Evolutionary conservation across 2,113 vertebrate genomes (phyloP).

Genomic region (Crotalus viridis): DNA sequence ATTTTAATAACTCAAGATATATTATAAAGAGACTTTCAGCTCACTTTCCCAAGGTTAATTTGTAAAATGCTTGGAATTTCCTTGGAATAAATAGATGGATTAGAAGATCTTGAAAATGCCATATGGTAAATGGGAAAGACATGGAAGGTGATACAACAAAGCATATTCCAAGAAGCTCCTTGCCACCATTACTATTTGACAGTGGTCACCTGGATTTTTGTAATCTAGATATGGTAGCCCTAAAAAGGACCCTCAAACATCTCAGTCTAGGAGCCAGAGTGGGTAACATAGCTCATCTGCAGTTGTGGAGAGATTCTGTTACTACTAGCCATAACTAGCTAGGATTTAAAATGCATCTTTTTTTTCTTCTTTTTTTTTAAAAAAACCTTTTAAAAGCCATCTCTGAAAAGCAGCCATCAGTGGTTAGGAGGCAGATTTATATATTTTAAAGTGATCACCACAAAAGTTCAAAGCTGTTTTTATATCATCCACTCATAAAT

Average conservation of each 20-base stretch:
- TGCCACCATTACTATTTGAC: not conserved
- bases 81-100: not conserved
- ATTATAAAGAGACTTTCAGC: no score
- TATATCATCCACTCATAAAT: not conserved
- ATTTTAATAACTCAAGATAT: not conserved
- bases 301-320: no score
- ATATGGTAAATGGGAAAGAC: not conserved
- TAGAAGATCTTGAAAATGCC: not conserved
- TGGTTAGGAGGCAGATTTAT: not conserved
- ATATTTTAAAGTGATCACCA: not conserved
- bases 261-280: no score
- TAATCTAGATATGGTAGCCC: no score
- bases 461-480: not conserved
- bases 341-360: no score
- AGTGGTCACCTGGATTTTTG: no score
- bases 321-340: no score
- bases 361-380: no score
- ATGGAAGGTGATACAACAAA: not conserved
- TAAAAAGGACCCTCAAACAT: no score
- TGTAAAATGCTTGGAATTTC: not conserved
- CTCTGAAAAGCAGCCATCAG: not conserved
- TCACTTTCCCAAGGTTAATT: not conserved
- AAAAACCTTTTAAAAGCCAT: not conserved
- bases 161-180: not conserved
- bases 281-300: no score